These are phyloP conservation scores for Eufriesea mexicana DNA, from an alignment of 1,140 invertebrate species.

Conservation along the genomic window DNA sequence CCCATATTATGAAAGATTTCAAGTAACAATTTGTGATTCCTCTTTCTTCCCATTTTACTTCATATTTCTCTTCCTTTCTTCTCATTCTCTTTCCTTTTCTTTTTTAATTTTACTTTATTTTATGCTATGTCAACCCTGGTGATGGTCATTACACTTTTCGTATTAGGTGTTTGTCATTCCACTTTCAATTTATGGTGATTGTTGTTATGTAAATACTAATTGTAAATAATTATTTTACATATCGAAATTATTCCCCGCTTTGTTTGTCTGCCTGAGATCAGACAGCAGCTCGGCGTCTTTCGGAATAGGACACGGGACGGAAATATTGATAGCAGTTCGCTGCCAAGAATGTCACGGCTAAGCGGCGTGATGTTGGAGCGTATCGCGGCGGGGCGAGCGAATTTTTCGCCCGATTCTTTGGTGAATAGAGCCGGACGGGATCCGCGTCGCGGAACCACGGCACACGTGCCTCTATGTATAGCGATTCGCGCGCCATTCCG, in stretches of 20 bases:
- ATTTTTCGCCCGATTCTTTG: conserved; percentile 10
- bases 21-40: too few species aligned
- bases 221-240: not conserved
- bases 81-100: too few species aligned
- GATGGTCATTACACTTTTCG: too few species aligned
- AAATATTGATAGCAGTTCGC: conserved; percentile 35
- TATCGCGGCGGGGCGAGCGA: not conserved
- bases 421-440: not conserved
- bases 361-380: not conserved
- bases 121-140: too few species aligned
- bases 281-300: not conserved
- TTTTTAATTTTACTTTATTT: too few species aligned
- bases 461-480: conserved; percentile 11
- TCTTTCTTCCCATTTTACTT: too few species aligned
- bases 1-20: too few species aligned
- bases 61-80: too few species aligned
- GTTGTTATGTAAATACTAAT: too few species aligned
- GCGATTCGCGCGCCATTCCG: not conserved
- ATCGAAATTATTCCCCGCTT: not conserved
- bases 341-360: conserved; percentile 53
- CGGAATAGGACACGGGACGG: conserved; percentile 29
- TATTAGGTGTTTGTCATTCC: too few species aligned
- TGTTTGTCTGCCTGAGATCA: not conserved
- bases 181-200: too few species aligned
- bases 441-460: not conserved